These are phyloP conservation scores for Rambutsinella grinnellia DNA, from an alignment of 2,888 invertebrate species.

Conservation along the genomic window DNA sequence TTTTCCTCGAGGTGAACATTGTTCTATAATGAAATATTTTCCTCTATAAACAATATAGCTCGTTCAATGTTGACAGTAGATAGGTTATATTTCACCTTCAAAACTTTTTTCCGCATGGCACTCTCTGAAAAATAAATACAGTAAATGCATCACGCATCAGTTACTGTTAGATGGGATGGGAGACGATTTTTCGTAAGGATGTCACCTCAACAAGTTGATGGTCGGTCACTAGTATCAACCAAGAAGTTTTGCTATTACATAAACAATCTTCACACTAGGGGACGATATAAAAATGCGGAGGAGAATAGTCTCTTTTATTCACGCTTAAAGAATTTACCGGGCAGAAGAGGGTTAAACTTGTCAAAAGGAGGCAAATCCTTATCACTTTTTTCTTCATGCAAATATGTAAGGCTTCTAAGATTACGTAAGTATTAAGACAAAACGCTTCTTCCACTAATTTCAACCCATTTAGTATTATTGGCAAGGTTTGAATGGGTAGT, in stretches of 20 bases:
- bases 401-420: too few species aligned
- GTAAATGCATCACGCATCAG: too few species aligned
- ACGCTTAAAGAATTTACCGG: background rate
- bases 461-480: background rate
- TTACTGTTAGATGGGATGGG: too few species aligned
- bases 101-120: too few species aligned
- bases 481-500: background rate
- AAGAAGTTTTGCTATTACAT: background rate
- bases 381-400: too few species aligned
- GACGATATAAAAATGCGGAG: too few species aligned
- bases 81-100: background rate
- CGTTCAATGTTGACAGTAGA: background rate
- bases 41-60: background rate
- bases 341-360: background rate
- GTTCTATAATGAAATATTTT: background rate
- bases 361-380: background rate
- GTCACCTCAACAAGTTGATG: background rate
- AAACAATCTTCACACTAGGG: background rate
- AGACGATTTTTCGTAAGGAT: too few species aligned
- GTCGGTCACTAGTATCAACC: background rate
- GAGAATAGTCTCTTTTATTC: too few species aligned
- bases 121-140: too few species aligned
- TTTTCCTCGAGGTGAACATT: background rate
- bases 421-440: background rate
- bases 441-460: background rate